Percentiles rank a stretch among this genome's conserved stretches.
Evolutionary conservation across 2,797 vertebrate genomes (phyloP).

Genomic region (Apodemus agrarius): DNA sequence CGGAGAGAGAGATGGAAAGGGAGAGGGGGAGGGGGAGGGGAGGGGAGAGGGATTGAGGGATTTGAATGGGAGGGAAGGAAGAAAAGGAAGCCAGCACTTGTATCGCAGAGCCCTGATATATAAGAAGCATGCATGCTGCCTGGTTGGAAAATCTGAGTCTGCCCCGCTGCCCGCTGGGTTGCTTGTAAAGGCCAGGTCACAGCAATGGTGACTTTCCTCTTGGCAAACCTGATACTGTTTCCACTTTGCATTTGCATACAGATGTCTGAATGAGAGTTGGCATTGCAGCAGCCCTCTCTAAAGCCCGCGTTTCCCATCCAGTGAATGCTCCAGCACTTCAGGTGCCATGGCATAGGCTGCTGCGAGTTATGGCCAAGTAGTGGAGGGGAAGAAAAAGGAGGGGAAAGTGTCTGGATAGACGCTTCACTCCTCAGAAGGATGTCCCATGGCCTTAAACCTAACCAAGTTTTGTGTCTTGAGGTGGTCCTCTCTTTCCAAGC

Average conservation of each 20-base stretch:
- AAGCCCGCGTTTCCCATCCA: conserved; percentile 11
- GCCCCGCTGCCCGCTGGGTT: background rate
- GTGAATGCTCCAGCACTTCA: conserved; percentile 10
- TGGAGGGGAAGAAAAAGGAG: background rate
- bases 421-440: background rate
- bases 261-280: conserved; percentile 70
- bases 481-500: background rate
- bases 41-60: too few relatives aligned
- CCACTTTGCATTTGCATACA: conserved; percentile 58
- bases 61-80: too few relatives aligned
- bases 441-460: background rate
- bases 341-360: background rate
- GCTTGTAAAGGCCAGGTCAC: background rate
- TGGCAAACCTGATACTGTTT: conserved; percentile 61
- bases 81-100: background rate
- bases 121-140: background rate
- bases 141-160: background rate
- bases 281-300: conserved; percentile 55
- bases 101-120: background rate
- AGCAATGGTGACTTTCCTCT: conserved; percentile 70
- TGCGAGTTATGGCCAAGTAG: background rate
- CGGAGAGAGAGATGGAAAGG: too few relatives aligned
- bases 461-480: background rate
- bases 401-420: background rate
- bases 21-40: too few relatives aligned